Conservation (phyloP, 2,888 invertebrate species). For the Tiliacea citrago region DNA sequence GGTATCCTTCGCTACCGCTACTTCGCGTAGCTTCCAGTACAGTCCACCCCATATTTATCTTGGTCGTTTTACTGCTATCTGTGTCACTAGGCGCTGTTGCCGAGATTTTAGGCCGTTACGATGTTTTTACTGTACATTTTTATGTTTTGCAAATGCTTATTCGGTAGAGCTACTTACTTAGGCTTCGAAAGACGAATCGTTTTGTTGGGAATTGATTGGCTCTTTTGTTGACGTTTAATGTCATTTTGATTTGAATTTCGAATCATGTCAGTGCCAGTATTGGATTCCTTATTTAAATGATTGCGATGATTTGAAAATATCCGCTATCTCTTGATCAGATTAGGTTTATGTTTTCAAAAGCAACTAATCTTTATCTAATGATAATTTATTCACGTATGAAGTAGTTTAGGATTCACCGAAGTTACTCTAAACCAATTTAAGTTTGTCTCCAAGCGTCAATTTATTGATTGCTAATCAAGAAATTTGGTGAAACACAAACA, state of each 20-base stretch:
- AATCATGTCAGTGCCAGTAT: slow-evolving; percentile 6
- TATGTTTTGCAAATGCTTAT: slow-evolving; percentile 59
- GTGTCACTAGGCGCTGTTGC: slow-evolving; percentile 66
- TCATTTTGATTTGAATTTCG: slow-evolving; percentile 44
- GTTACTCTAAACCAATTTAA: slow-evolving; percentile 38
- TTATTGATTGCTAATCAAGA: slow-evolving; percentile 49
- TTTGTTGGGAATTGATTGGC: slow-evolving; percentile 48
- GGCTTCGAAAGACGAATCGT: slow-evolving; percentile 40
- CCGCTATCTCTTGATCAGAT: background rate
- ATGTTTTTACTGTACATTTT: slow-evolving; percentile 66
- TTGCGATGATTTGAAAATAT: background rate
- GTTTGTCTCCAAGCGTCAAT: slow-evolving; percentile 35
- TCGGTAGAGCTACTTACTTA: slow-evolving; percentile 52
- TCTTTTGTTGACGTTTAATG: slow-evolving; percentile 48
- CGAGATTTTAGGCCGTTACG: slow-evolving; percentile 61
- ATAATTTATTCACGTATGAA: background rate
- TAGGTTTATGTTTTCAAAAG: background rate
- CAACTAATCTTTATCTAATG: background rate
- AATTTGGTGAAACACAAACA: slow-evolving; percentile 41
- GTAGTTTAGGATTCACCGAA: slow-evolving; percentile 10
- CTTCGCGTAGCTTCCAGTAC: slow-evolving; percentile 54
- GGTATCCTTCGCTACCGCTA: background rate
- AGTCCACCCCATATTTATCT: slow-evolving; percentile 69
- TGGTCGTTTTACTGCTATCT: slow-evolving; percentile 71
- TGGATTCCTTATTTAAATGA: slow-evolving; percentile 11